These are phyloP conservation scores for Laticauda laticaudata DNA, from an alignment of 2,113 vertebrate genomes.

Conservation along the genomic window DNA sequence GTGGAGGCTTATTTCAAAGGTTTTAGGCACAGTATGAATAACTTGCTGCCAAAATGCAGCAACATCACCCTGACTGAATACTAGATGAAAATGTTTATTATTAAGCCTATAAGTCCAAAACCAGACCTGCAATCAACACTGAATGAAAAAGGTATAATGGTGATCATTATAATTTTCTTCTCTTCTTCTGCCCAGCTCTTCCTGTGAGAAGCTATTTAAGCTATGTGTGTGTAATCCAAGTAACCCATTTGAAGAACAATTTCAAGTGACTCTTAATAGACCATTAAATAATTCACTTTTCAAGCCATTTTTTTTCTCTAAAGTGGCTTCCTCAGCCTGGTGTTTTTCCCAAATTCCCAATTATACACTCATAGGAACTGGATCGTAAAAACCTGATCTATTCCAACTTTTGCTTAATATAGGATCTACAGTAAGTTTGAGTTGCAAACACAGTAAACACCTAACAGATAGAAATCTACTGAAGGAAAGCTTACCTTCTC, in stretches of 20 bases:
- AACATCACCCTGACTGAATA: background rate
- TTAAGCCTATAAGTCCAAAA: background rate
- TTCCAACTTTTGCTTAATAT: background rate
- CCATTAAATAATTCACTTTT: background rate
- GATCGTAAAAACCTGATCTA: background rate
- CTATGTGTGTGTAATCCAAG: background rate
- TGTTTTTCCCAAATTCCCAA: background rate
- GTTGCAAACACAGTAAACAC: background rate
- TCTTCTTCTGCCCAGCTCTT: background rate
- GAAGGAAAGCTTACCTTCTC: background rate
- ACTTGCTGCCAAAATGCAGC: constrained; percentile 12
- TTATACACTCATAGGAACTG: background rate
- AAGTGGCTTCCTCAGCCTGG: background rate
- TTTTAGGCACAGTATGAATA: background rate
- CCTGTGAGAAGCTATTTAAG: background rate
- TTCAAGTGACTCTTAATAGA: background rate
- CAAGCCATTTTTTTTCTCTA: background rate
- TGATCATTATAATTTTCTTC: background rate
- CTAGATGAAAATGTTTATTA: background rate
- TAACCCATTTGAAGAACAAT: background rate
- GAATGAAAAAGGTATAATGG: background rate
- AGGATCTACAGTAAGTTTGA: background rate
- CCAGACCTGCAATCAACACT: background rate
- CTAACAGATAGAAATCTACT: background rate
- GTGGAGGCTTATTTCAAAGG: constrained; percentile 22